These are phyloP conservation scores for Misgurnus mizolepis DNA, from an alignment of 2,113 vertebrate genomes.

Conservation along the genomic window DNA sequence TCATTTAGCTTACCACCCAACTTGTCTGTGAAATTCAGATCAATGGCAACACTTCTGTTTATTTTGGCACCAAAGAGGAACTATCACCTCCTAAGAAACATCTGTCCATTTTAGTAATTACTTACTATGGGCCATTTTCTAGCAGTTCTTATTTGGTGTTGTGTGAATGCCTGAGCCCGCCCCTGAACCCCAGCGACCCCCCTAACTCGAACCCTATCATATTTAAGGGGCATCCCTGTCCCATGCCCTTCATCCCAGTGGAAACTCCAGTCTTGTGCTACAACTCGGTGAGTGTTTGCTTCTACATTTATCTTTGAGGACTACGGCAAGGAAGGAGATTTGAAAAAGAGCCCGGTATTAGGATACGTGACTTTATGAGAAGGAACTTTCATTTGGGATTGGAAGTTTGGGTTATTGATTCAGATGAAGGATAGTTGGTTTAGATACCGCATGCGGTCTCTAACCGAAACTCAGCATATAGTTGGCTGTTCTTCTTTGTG, in stretches of 20 bases:
- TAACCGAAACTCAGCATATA: neutral
- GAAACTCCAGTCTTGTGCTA: conserved; percentile 75
- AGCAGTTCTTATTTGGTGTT: conserved; percentile 80
- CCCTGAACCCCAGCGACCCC: conserved; percentile 40
- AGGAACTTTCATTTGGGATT: conserved; percentile 6
- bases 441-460: neutral
- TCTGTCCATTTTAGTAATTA: conserved; percentile 64
- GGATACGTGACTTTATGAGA: neutral
- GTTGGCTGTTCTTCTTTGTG: neutral
- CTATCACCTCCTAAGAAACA: conserved; percentile 56
- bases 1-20: neutral
- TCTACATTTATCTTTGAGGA: conserved; percentile 31
- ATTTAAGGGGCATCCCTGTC: conserved; percentile 73
- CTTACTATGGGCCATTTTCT: conserved; percentile 65
- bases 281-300: conserved; percentile 75
- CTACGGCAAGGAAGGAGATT: neutral
- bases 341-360: conserved; percentile 2
- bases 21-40: neutral
- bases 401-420: neutral
- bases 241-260: conserved; percentile 72
- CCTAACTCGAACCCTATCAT: conserved; percentile 59
- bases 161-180: conserved; percentile 67
- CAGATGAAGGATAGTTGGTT: neutral
- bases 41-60: conserved; percentile 20
- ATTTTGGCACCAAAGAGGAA: conserved; percentile 39